Evolutionary conservation across 2,888 invertebrate genomes (phyloP).

Genomic region (Galeopsomyia nigrocyanea): DNA sequence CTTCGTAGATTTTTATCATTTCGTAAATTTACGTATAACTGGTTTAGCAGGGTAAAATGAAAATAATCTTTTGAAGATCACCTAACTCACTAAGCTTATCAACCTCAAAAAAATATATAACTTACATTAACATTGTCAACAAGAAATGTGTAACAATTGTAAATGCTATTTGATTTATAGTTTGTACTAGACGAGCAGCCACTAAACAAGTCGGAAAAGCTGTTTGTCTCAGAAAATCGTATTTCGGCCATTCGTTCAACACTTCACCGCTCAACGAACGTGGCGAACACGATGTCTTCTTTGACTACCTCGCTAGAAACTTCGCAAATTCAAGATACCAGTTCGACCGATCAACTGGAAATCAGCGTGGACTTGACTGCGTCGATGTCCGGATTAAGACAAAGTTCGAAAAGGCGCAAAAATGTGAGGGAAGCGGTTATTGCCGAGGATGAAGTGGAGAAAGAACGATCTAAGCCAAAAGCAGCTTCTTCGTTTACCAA

Average conservation of each 20-base stretch:
- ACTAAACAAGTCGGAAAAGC: constrained; percentile 72
- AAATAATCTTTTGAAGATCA: too few relatives aligned
- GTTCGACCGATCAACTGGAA: constrained; percentile 3
- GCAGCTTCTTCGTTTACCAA: too few relatives aligned
- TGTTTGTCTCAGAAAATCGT: constrained; percentile 63
- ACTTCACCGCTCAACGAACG: background rate
- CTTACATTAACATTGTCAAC: too few relatives aligned
- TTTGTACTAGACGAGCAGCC: constrained; percentile 73
- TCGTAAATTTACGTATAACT: too few relatives aligned
- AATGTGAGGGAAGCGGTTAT: constrained; percentile 68
- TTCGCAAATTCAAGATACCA: background rate
- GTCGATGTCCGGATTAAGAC: background rate
- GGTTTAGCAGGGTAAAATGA: too few relatives aligned
- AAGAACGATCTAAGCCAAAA: constrained; percentile 58
- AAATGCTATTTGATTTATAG: constrained; percentile 51
- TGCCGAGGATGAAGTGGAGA: constrained; percentile 67
- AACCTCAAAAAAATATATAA: too few relatives aligned
- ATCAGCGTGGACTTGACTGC: constrained; percentile 3
- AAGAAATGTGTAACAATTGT: too few relatives aligned
- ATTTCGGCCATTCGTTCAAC: constrained; percentile 52
- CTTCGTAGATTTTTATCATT: too few relatives aligned
- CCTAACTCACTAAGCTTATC: too few relatives aligned
- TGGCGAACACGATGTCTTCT: background rate
- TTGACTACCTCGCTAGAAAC: background rate
- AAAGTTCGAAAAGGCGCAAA: constrained; percentile 54